Base-by-base conservation (phyloP, 2,113 vertebrate genomes). In the Bagarius yarrelli region DNA sequence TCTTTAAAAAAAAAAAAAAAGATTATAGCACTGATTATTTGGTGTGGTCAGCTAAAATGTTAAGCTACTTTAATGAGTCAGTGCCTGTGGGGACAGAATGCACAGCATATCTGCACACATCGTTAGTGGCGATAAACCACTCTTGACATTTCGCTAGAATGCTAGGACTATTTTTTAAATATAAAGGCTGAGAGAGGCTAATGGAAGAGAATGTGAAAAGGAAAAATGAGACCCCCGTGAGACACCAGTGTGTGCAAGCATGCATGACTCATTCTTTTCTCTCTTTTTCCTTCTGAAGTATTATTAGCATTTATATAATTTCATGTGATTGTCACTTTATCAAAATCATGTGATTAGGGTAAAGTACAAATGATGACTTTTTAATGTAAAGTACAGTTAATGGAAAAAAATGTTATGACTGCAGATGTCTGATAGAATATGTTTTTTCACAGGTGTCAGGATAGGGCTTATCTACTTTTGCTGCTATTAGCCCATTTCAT, bases 161-260 rank as follows among this genome's bases (percentile, higher is more conserved):
- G n/a, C 25, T 56, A 73, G 80, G 83, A 72, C 71, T 84, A 75
- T 76, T 76, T 61, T 61, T 21, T 19, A 77, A 74, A 27, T 5
- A 40, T 59, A 74, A 19, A 36, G 53, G 53, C 25, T 59, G 40
- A 23, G 4, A 69, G 66, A 72, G 61, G 52, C 67, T 55, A 55
- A 78, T 36, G 52, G 30, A 36, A 73, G 69, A 63, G 23, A 11
- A 23, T 32, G 59, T 73, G 64, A 79, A 82, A 73, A 59, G 72
- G 25, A 34, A 34, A 81, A 85, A 85, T 69, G 53, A 82, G 83
- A 67, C 66, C 50, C 75, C 27, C 36, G 79, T 78, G 79, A 77
- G 34, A 47, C 18, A 55, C 52, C 25, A 32, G 23, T 18, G 23
- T 56, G 11, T 27, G 50, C 44, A 40, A 8, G 15, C 60, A 27